Conservation (phyloP, 2,888 invertebrate genomes). For the Drosophila robusta region DNA sequence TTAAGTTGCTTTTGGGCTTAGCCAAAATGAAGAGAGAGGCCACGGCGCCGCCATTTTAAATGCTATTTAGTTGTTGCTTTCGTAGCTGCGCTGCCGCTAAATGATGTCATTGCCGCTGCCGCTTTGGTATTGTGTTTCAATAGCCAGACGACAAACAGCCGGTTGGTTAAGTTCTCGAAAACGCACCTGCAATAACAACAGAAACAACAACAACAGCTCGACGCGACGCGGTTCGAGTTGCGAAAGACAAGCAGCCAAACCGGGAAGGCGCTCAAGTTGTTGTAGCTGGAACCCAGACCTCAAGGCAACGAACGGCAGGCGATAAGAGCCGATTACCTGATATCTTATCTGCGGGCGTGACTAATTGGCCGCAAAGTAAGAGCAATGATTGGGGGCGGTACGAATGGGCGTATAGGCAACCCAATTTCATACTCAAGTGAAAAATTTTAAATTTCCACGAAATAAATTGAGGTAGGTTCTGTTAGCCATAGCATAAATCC, state of each 20-base stretch:
- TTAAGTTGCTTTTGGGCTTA: constrained; percentile 24
- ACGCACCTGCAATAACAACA: constrained; percentile 32
- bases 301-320: constrained; percentile 47
- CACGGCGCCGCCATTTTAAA: constrained; percentile 62
- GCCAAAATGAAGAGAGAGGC: constrained; percentile 4
- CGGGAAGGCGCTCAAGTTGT: constrained; percentile 13
- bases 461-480: constrained; percentile 67
- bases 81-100: constrained; percentile 53
- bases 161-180: constrained; percentile 57
- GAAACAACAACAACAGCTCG: constrained; percentile 1
- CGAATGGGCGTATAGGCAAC: not conserved
- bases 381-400: constrained; percentile 24
- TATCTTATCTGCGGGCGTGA: constrained; percentile 72
- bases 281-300: constrained; percentile 40
- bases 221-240: constrained; percentile 51
- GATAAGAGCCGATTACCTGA: constrained; percentile 71
- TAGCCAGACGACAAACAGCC: constrained; percentile 48
- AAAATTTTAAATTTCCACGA: constrained; percentile 27
- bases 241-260: constrained; percentile 58
- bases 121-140: constrained; percentile 61
- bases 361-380: constrained; percentile 68
- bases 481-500: not conserved
- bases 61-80: constrained; percentile 53
- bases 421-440: constrained; percentile 37
- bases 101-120: constrained; percentile 74